phyloP scores from a whole-genome alignment of 2,113 vertebrate genomes.

The Cheirogaleus medius region DNA sequence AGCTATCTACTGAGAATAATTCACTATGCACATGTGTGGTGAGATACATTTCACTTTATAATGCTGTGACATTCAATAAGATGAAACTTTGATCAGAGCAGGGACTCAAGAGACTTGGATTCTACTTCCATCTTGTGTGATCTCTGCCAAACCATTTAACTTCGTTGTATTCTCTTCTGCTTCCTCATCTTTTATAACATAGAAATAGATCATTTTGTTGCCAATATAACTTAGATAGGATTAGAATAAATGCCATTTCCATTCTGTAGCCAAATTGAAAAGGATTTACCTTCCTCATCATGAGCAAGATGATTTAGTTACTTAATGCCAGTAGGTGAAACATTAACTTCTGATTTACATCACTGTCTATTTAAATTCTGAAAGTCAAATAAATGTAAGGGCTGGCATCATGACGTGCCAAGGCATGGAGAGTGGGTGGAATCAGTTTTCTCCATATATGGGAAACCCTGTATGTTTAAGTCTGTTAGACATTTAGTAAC shows the following conservation, averaged over 20 bases:
- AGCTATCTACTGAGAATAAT: background rate
- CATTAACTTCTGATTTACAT: constrained; percentile 63
- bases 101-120: background rate
- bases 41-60: background rate
- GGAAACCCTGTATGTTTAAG: constrained; percentile 68
- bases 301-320: constrained; percentile 14
- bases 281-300: constrained; percentile 23
- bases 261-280: constrained; percentile 17
- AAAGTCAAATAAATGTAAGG: constrained; percentile 69
- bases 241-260: background rate
- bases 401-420: constrained; percentile 58
- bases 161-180: constrained; percentile 16
- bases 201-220: constrained; percentile 44
- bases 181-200: constrained; percentile 7
- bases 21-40: background rate
- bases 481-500: constrained; percentile 70
- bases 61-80: background rate
- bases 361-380: constrained; percentile 56
- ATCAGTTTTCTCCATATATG: constrained; percentile 71
- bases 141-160: constrained; percentile 23
- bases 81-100: background rate
- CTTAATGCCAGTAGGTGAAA: constrained; percentile 16
- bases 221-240: constrained; percentile 31
- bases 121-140: background rate
- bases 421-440: constrained; percentile 59